Evolutionary conservation across 2,113 vertebrate genomes (phyloP).

Genomic region (Onychostruthus taczanowskii): DNA sequence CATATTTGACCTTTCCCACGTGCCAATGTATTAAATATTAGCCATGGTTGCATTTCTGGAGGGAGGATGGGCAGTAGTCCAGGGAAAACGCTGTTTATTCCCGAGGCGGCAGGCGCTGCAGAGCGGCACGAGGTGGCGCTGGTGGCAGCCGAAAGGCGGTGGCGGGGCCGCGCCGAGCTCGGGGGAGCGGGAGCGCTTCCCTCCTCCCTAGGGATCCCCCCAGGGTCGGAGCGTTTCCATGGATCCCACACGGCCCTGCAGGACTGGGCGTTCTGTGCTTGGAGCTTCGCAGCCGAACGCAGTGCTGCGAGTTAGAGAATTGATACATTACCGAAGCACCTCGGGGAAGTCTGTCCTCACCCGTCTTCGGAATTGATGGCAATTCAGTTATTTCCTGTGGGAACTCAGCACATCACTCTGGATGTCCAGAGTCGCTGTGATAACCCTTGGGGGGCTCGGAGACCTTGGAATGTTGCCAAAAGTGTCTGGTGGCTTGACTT

Average conservation of each 20-base stretch:
- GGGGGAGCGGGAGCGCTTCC: neutral
- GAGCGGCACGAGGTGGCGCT: slow-evolving; percentile 29
- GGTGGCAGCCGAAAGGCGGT: neutral
- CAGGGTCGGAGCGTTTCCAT: neutral
- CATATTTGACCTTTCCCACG: neutral
- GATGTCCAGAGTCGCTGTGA: too few species aligned
- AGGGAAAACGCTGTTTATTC: neutral
- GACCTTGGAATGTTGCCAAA: too few species aligned
- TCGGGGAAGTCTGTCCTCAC: neutral
- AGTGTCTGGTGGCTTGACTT: too few species aligned
- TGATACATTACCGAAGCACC: neutral
- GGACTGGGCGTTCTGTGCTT: neutral
- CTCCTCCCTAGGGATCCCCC: too few species aligned
- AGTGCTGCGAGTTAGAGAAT: neutral
- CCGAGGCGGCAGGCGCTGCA: neutral
- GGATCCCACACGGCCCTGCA: neutral
- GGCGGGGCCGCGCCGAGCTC: too few species aligned
- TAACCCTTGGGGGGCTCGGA: too few species aligned
- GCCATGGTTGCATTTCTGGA: neutral
- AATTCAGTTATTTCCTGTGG: neutral
- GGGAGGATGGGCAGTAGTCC: neutral
- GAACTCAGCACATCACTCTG: too few species aligned
- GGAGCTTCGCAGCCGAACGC: neutral
- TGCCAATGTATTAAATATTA: neutral
- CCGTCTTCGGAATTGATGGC: neutral